Conservation (phyloP, 1,140 invertebrate species). For the Oedothorax gibbosus region DNA sequence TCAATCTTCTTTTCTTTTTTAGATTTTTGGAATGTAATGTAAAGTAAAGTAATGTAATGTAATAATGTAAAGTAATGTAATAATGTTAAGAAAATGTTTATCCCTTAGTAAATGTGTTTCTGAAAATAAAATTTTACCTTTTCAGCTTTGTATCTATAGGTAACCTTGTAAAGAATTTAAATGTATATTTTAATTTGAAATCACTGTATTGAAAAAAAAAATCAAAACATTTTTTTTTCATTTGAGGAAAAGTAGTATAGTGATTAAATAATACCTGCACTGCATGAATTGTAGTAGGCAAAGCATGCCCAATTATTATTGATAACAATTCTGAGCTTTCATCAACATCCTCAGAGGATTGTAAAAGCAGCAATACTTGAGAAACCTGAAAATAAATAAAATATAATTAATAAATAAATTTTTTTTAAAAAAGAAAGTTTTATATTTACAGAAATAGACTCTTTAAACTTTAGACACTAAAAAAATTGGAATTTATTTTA, state of each 20-base stretch:
- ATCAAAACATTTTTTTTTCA: neutral
- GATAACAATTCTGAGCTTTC: constrained; percentile 74
- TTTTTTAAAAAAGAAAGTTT: neutral
- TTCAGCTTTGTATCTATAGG: too few relatives aligned
- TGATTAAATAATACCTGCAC: constrained; percentile 72
- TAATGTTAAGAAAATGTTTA: too few relatives aligned
- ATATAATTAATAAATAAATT: neutral
- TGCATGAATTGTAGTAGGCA: constrained; percentile 82
- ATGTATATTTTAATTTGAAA: too few relatives aligned
- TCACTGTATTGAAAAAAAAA: neutral
- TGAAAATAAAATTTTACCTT: too few relatives aligned
- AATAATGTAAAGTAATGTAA: too few relatives aligned
- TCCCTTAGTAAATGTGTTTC: too few relatives aligned
- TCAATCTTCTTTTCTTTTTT: too few relatives aligned
- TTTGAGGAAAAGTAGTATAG: neutral
- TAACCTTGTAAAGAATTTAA: too few relatives aligned
- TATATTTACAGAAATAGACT: neutral
- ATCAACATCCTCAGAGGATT: constrained; percentile 70
- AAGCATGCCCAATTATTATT: constrained; percentile 82
- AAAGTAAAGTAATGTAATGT: too few relatives aligned
- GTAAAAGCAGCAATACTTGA: constrained; percentile 82
- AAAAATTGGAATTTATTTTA: neutral
- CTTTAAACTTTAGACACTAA: neutral
- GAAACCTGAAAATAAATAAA: constrained; percentile 71
- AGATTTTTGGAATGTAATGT: too few relatives aligned